Evolutionary conservation across 2,113 vertebrate species (phyloP), one percentile per base, ranked within the genome.

Genomic region (Hemichromis elongatus): DNA sequence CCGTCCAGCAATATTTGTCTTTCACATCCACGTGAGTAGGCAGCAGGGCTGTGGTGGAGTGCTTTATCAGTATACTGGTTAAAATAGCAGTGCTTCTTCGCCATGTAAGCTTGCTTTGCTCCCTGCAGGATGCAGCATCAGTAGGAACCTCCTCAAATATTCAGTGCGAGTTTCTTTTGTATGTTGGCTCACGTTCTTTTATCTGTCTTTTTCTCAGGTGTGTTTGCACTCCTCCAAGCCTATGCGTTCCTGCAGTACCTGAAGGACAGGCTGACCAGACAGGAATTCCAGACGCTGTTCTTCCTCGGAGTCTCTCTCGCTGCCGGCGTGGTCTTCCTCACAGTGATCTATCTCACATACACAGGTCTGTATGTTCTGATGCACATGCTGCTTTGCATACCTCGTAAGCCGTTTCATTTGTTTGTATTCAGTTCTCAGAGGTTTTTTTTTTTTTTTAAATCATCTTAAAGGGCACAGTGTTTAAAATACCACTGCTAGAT

Each of bases 251-350:
- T 99, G 90, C 97, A 99, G 91, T 99, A 98, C 94, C 94, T 99
- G 93, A 97, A 97, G 95, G 98, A 99, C 92, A 95, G 97, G 87
- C 93, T 99, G 88, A 99, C 98, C 88, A 97, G 97, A 87, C 98
- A 99, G 86, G 98, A 99, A 92, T 99, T 99, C 92, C 98, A 99
- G 96, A 98, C 97, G 0, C 95, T 99, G 33, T 99, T 99, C 96
- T 98, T 98, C 93, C 95, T 99, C 89, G 98, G 97, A 6, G 97
- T 99, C 28, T 98, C 97, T 10, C 93, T 98, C 4, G 97, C 97
- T 82, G 98, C 97, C 53, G 97, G 97, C 40, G 90, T 96, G 53
- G 98, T 99, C 77, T 99, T 98, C 94, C 96, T 99, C 88, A 98
- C 97, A 2, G 98, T 99, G 87, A 98, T 99, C 94, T 99, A 99